These are phyloP conservation scores for Dysidea cf. avara DNA, from an alignment of 37 sponge, comb jelly and placozoan species.

Conservation along the genomic window DNA sequence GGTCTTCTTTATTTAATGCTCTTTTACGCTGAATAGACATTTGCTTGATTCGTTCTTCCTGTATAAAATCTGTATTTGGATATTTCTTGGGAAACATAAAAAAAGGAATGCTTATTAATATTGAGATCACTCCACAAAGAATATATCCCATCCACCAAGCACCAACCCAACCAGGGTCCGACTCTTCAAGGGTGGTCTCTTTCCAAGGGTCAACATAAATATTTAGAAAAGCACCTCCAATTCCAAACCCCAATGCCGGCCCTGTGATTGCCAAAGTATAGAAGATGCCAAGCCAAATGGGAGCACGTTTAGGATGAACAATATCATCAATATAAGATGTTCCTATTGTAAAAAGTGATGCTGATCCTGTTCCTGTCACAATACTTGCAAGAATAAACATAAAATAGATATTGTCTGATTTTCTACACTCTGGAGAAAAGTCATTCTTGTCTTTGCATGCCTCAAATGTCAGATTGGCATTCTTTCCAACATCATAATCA, in stretches of 20 bases:
- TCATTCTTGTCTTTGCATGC: conserved; percentile 78
- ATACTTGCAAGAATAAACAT: conserved; percentile 73
- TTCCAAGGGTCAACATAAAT: no score
- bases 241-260: conserved; percentile 75
- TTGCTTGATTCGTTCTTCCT: conserved; percentile 25
- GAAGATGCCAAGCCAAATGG: conserved; percentile 64
- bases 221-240: no score
- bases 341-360: conserved; percentile 76
- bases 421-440: no score
- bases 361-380: conserved; percentile 70
- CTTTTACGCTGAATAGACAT: neutral
- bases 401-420: conserved; percentile 46
- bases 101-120: conserved; percentile 59
- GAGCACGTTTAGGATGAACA: no score
- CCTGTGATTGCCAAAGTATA: conserved; percentile 54
- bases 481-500: no score
- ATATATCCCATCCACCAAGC: conserved; percentile 49
- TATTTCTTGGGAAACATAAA: conserved; percentile 70
- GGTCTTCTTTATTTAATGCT: neutral
- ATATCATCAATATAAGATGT: conserved; percentile 48
- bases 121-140: conserved; percentile 38
- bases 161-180: no score
- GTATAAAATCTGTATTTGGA: conserved; percentile 29
- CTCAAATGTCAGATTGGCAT: conserved; percentile 86
- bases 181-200: no score